Evolutionary conservation across 1,140 invertebrate genomes (phyloP).

Genomic region (Eciton burchellii): DNA sequence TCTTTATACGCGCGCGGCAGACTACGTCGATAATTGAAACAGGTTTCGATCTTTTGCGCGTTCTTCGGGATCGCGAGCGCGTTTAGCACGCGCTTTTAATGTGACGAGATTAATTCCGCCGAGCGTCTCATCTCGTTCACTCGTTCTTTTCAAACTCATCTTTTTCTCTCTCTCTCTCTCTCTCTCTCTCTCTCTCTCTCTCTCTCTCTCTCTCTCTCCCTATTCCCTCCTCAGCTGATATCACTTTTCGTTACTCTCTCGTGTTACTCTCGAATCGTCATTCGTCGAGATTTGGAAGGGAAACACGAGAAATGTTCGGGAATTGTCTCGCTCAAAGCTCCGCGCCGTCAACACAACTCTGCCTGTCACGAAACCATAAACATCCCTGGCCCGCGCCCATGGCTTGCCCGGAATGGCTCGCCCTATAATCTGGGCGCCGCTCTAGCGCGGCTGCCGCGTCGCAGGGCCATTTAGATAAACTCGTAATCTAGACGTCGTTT

Average conservation of each 20-base stretch:
- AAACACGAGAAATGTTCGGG: conserved; percentile 3
- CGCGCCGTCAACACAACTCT: conserved; percentile 80
- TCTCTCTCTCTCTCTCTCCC: neutral
- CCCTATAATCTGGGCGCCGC: conserved; percentile 79
- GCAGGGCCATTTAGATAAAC: conserved; percentile 84
- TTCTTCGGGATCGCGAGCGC: no score
- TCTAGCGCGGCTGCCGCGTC: conserved; percentile 77
- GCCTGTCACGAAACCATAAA: conserved; percentile 83
- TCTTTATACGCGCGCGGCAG: neutral
- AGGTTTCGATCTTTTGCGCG: no score
- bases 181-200: neutral
- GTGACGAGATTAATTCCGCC: neutral
- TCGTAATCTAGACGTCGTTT: conserved; percentile 83
- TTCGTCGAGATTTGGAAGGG: neutral
- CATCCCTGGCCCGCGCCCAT: conserved; percentile 69
- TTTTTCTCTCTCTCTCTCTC: neutral
- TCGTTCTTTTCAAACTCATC: neutral
- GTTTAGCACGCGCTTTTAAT: neutral
- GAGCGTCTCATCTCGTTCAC: neutral
- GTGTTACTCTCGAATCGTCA: conserved; percentile 23
- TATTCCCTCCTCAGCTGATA: no score
- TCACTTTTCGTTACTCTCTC: neutral
- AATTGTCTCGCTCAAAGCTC: conserved; percentile 49
- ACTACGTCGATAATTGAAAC: neutral
- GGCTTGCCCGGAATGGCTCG: conserved; percentile 45